A percentile compares a stretch with the other conserved stretches of the same genome.
phyloP scores from a whole-genome alignment of 2,888 invertebrate genomes.

The Drosophila fungiperda region DNA sequence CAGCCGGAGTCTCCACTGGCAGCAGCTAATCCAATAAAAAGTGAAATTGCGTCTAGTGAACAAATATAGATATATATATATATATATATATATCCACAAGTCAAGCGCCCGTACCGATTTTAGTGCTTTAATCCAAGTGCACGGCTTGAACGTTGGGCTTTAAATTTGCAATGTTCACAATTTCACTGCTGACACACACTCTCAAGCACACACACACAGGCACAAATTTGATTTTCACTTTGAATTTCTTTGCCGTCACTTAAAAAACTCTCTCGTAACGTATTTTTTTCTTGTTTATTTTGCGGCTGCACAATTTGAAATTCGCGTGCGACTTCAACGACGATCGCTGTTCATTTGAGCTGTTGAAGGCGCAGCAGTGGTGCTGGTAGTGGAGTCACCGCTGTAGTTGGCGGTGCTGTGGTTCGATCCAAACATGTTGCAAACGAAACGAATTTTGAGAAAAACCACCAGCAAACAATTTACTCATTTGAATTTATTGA shows the following conservation, averaged over 20 bases:
- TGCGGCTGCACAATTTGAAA: slow-evolving; percentile 50
- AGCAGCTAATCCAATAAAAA: slow-evolving; percentile 77
- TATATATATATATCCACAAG: background rate
- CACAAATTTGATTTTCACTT: slow-evolving; percentile 71
- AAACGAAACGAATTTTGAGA: slow-evolving; percentile 21
- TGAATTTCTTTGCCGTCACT: slow-evolving; percentile 56
- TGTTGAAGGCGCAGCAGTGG: slow-evolving; percentile 27
- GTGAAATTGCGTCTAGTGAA: slow-evolving; percentile 63
- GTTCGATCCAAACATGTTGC: slow-evolving; percentile 65
- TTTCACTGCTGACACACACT: slow-evolving; percentile 57
- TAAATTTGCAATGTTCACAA: slow-evolving; percentile 72
- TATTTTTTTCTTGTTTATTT: slow-evolving; percentile 17
- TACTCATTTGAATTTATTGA: slow-evolving; percentile 16
- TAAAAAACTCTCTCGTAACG: slow-evolving; percentile 65
- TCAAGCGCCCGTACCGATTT: slow-evolving; percentile 20
- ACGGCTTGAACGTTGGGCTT: slow-evolving; percentile 44
- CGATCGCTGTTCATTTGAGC: slow-evolving; percentile 71
- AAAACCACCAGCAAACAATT: slow-evolving; percentile 3
- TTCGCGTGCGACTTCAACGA: slow-evolving; percentile 77
- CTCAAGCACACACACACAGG: slow-evolving; percentile 1
- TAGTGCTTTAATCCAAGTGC: slow-evolving; percentile 78
- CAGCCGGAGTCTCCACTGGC: slow-evolving; percentile 16
- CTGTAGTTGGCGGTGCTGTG: slow-evolving; percentile 10
- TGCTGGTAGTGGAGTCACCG: slow-evolving; percentile 21
- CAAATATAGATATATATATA: background rate